phyloP scores from a whole-genome alignment of 2,113 vertebrate species.

The Anhinga rufa region DNA sequence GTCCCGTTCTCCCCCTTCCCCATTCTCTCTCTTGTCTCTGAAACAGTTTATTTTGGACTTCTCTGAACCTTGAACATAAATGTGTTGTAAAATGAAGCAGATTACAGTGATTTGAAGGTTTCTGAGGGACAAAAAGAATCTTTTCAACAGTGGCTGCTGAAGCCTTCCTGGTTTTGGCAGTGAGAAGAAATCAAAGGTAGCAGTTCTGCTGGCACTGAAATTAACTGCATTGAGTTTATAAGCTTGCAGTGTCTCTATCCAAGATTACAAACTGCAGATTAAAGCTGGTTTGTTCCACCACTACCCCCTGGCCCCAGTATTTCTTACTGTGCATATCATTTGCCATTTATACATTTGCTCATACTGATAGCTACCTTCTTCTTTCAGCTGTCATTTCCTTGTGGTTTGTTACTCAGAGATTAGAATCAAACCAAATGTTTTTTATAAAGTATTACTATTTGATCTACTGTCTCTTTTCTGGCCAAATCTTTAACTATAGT shows the following conservation, averaged over 20 bases:
- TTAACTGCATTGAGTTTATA: neutral
- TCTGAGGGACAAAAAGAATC: neutral
- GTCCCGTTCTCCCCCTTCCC: neutral
- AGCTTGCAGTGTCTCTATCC: neutral
- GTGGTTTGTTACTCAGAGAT: neutral
- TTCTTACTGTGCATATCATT: neutral
- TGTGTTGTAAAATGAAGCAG: neutral
- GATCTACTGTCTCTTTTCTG: neutral
- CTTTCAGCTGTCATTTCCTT: neutral
- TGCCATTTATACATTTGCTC: neutral
- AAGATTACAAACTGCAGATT: slow-evolving; percentile 7
- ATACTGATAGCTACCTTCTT: neutral
- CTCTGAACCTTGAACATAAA: neutral
- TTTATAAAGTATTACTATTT: neutral
- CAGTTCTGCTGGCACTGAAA: neutral
- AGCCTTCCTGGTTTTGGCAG: neutral
- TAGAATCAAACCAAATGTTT: neutral
- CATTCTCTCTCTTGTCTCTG: neutral
- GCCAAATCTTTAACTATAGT: neutral
- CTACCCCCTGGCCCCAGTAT: neutral
- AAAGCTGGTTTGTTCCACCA: neutral
- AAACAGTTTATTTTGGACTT: neutral
- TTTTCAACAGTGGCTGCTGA: neutral
- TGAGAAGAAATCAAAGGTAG: neutral
- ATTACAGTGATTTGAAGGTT: neutral